Percentiles rank a stretch among this genome's conserved stretches.
phyloP scores from a whole-genome alignment of 2,888 invertebrate species.

The Drosophila nr. perissopoda region DNA sequence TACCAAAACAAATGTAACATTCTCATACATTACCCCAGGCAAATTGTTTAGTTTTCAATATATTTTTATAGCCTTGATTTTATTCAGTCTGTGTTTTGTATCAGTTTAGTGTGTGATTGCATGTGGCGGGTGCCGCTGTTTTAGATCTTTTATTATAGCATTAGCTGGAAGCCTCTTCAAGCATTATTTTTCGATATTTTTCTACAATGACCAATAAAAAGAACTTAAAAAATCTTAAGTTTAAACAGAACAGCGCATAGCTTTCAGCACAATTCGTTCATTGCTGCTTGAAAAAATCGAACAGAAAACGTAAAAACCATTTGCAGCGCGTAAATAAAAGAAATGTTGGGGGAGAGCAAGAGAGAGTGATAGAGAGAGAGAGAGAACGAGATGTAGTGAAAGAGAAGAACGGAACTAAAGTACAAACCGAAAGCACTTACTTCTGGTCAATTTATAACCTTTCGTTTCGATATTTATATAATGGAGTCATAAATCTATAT shows the following conservation, averaged over 20 bases:
- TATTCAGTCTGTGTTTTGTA: constrained; percentile 43
- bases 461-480: constrained; percentile 35
- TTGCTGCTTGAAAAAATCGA: constrained; percentile 39
- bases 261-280: constrained; percentile 67
- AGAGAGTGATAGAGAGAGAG: constrained; percentile 12
- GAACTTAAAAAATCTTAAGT: constrained; percentile 56
- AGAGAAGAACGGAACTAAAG: constrained; percentile 55
- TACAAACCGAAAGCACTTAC: constrained; percentile 77
- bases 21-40: constrained; percentile 23
- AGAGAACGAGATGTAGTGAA: constrained; percentile 23
- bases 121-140: constrained; percentile 58
- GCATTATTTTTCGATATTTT: constrained; percentile 59
- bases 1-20: constrained; percentile 28
- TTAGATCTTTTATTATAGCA: constrained; percentile 58
- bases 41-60: constrained; percentile 48
- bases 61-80: constrained; percentile 29
- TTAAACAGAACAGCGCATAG: constrained; percentile 71
- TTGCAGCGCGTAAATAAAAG: constrained; percentile 53
- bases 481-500: constrained; percentile 53
- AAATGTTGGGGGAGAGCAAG: constrained; percentile 10
- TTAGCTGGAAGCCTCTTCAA: constrained; percentile 45
- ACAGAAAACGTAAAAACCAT: constrained; percentile 60
- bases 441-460: constrained; percentile 54
- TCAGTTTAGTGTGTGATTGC: constrained; percentile 60
- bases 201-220: constrained; percentile 67